These are phyloP conservation scores for Steatocranus sp. DNA, from an alignment of 2,797 vertebrate genomes.

Conservation along the genomic window DNA sequence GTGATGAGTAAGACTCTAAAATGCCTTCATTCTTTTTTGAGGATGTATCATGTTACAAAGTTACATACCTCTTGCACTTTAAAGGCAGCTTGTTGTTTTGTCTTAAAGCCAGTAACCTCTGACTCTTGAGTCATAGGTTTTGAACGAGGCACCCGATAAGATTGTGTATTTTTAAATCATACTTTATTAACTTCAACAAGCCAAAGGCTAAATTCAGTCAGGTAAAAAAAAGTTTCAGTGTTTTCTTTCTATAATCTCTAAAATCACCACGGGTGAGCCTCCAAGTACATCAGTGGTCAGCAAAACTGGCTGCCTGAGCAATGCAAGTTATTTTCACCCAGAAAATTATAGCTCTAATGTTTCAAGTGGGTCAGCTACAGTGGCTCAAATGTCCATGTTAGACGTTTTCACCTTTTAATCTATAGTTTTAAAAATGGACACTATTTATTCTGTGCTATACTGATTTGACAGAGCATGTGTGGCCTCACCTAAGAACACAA, in stretches of 20 bases:
- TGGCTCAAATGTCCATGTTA: slow-evolving; percentile 40
- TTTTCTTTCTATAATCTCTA: slow-evolving; percentile 58
- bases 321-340: slow-evolving; percentile 76
- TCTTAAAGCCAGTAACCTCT: slow-evolving; percentile 26
- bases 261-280: slow-evolving; percentile 44
- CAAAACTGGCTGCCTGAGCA: slow-evolving; percentile 50
- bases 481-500: slow-evolving; percentile 4
- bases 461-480: slow-evolving; percentile 11
- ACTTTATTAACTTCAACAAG: background rate
- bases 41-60: background rate
- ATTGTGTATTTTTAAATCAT: background rate
- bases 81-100: background rate
- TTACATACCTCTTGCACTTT: background rate
- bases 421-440: slow-evolving; percentile 42
- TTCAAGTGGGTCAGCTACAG: slow-evolving; percentile 57
- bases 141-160: slow-evolving; percentile 7
- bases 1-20: background rate
- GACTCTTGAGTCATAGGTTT: slow-evolving; percentile 32
- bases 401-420: slow-evolving; percentile 69
- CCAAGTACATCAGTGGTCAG: slow-evolving; percentile 72
- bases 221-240: background rate
- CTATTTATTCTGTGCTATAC: slow-evolving; percentile 9
- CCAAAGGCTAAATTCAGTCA: slow-evolving; percentile 23
- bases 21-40: slow-evolving; percentile 18
- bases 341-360: slow-evolving; percentile 83